Conservation (phyloP, 2,797 vertebrate species). For the Selene dorsalis region DNA sequence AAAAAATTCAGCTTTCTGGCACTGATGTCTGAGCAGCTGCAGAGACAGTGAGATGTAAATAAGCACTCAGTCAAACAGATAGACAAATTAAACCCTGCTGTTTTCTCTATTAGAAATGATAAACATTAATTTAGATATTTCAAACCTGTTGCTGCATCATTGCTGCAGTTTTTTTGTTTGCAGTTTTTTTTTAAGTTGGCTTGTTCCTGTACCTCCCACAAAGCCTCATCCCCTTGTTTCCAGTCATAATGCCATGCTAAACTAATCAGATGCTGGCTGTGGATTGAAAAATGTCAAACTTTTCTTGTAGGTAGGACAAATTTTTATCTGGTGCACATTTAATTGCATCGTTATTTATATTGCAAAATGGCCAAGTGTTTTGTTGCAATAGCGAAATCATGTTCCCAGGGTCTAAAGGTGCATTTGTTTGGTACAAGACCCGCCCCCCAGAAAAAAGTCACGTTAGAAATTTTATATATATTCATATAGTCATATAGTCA, state of each 20-base stretch:
- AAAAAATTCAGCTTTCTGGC: slow-evolving; percentile 22
- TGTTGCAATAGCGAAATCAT: no score
- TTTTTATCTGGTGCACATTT: not conserved
- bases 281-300: slow-evolving; percentile 1
- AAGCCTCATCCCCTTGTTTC: slow-evolving; percentile 37
- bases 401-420: no score
- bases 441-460: no score
- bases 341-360: no score
- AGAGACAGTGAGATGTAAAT: slow-evolving; percentile 18
- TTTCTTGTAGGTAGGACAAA: not conserved
- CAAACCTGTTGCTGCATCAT: slow-evolving; percentile 6
- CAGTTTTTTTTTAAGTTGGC: not conserved
- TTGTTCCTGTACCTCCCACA: slow-evolving; percentile 65
- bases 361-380: no score
- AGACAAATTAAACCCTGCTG: not conserved
- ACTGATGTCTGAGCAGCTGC: slow-evolving; percentile 20
- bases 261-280: not conserved
- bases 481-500: no score
- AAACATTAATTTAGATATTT: not conserved
- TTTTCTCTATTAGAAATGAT: not conserved
- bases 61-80: not conserved
- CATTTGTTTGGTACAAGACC: no score
- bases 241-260: not conserved
- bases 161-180: no score
- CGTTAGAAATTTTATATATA: no score